Conservation (phyloP, 2,797 vertebrate genomes). For the Tokudaia muenninki region DNA sequence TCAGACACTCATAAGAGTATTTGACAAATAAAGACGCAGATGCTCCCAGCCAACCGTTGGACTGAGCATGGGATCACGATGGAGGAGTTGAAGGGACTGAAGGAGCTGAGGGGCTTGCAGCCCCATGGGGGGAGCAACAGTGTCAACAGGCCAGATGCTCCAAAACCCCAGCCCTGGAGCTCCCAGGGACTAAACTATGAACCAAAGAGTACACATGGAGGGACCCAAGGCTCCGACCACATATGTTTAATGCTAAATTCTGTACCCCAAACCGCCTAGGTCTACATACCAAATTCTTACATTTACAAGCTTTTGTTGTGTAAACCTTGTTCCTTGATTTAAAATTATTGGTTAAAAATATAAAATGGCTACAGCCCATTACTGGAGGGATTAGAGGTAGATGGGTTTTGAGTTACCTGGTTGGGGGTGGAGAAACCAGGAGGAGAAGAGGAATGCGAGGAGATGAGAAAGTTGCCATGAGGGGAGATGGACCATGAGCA, state of each 20-base stretch:
- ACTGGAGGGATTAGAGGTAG: background rate
- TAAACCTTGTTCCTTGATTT: background rate
- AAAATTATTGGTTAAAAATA: background rate
- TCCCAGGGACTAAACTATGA: too few species aligned
- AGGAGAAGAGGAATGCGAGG: background rate
- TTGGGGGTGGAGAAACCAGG: background rate
- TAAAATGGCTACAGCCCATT: background rate
- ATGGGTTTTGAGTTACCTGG: background rate
- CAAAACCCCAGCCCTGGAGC: too few species aligned
- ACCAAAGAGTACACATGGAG: too few species aligned
- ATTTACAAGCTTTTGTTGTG: background rate
- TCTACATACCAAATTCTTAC: background rate
- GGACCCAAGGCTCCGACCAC: too few species aligned
- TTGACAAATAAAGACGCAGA: background rate
- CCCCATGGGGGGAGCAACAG: too few species aligned
- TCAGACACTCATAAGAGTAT: background rate
- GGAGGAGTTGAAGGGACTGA: too few species aligned
- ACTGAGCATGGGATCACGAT: too few species aligned
- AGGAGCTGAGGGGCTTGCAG: too few species aligned
- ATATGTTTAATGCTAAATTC: background rate
- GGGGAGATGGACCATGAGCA: background rate
- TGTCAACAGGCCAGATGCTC: too few species aligned
- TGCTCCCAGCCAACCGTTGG: too few species aligned
- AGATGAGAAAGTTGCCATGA: background rate
- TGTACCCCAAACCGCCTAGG: background rate